Conservation (phyloP, 2,888 invertebrate species). For the Acronicta psi region DNA sequence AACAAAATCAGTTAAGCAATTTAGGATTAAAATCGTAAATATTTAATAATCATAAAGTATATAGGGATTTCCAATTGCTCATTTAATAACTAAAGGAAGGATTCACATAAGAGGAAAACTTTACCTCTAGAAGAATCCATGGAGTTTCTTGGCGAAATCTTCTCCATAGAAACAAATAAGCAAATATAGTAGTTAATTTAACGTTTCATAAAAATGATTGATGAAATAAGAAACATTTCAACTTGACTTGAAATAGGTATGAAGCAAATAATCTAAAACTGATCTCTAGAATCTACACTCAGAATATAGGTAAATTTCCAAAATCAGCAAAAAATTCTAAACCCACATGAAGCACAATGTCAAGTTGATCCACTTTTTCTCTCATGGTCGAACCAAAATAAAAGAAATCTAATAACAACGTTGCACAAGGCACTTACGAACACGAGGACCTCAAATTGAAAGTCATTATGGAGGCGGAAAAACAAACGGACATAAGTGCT, state of each 20-base stretch:
- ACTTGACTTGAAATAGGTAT: too few relatives aligned
- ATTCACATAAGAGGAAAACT: slow-evolving; percentile 4
- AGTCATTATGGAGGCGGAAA: slow-evolving; percentile 48
- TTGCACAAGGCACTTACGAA: slow-evolving; percentile 32
- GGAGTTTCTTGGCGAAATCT: too few relatives aligned
- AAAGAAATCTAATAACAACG: slow-evolving; percentile 29
- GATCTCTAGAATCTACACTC: too few relatives aligned
- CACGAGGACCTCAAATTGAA: slow-evolving; percentile 38
- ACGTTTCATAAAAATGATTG: too few relatives aligned
- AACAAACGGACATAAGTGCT: slow-evolving; percentile 51
- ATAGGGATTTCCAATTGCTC: slow-evolving; percentile 23
- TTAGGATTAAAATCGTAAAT: too few relatives aligned
- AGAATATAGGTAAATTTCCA: too few relatives aligned
- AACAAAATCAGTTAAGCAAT: too few relatives aligned
- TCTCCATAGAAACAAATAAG: too few relatives aligned
- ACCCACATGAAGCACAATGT: not conserved
- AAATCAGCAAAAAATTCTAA: slow-evolving; percentile 10
- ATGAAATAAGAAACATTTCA: too few relatives aligned
- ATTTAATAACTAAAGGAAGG: slow-evolving; percentile 4
- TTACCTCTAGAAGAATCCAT: not conserved
- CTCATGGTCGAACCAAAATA: slow-evolving; percentile 4
- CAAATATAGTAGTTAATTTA: too few relatives aligned
- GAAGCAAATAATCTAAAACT: too few relatives aligned
- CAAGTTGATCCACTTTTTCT: slow-evolving; percentile 16
- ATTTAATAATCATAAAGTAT: too few relatives aligned